phyloP scores from a whole-genome alignment of 1,140 invertebrate genomes.

The Mesaphorura yosii region DNA sequence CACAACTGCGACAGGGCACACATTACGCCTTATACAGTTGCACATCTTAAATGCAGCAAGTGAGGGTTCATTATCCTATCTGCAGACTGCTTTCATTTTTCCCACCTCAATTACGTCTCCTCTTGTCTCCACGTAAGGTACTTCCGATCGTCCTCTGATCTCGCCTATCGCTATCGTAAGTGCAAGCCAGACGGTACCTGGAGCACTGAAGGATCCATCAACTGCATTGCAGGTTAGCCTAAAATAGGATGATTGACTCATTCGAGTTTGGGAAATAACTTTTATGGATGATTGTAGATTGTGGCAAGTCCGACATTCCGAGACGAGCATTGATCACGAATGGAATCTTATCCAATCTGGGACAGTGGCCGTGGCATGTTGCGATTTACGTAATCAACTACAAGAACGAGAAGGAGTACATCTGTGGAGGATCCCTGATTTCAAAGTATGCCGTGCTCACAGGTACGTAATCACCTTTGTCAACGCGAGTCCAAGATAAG shows the following conservation, averaged over 20 bases:
- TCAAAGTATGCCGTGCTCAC: constrained; percentile 36
- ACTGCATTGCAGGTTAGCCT: constrained; percentile 5
- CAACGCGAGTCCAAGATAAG: background rate
- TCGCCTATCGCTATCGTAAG: constrained; percentile 18
- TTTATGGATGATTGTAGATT: background rate
- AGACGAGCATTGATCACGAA: constrained; percentile 39
- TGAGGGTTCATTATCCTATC: background rate
- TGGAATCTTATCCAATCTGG: constrained; percentile 40
- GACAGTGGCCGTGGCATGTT: constrained; percentile 44
- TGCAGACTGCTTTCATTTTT: background rate
- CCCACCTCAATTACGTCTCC: too few species aligned
- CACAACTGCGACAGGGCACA: constrained; percentile 13
- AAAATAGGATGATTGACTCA: background rate
- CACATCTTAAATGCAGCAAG: constrained; percentile 22
- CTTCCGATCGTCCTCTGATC: constrained; percentile 14
- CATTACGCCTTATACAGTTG: constrained; percentile 18
- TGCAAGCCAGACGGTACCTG: constrained; percentile 11
- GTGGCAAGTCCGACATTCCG: constrained; percentile 8
- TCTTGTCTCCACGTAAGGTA: constrained; percentile 12
- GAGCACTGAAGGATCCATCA: constrained; percentile 13
- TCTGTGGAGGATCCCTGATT: constrained; percentile 38
- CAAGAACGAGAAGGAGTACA: constrained; percentile 35
- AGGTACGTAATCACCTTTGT: constrained; percentile 32
- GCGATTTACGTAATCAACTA: constrained; percentile 6
- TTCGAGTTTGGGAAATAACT: too few species aligned